Base-by-base conservation (phyloP, 2,797 vertebrate species). In the Chaetodon trifasciatus region DNA sequence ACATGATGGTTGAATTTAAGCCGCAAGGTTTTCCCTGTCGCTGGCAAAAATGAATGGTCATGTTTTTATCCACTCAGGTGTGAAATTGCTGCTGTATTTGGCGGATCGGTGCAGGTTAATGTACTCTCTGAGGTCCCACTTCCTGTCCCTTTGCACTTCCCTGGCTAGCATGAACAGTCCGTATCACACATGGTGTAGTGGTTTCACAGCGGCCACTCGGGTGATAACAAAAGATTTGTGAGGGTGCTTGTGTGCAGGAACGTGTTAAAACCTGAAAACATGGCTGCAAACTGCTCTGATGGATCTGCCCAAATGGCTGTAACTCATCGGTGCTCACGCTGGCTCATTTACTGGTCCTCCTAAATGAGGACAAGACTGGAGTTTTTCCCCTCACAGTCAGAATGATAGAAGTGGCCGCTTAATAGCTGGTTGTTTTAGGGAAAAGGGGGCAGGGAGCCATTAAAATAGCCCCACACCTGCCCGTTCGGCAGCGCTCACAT, bases 1-100 rank as follows among this genome's bases (percentile, higher is more conserved):
- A 79, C 83, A 81, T 21, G 5, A 68, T 56, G 84, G 81, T 76
- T 85, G 78, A 84, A 86, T 92, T 88, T 78, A 78, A 84, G 88
- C 87, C 3, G 57, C 19, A 66, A 91, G 79, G 49, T 89, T 91
- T 87, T 79, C 49, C 84, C 89, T 87, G 92, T 93, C 92, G 91
- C 67, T 17, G 15, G 84, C 76, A 65, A 79, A 92, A 93, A 95
- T 78, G 68, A 93, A 92, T 90, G 90, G 91, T 90, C 91, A 81
- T 94, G 93, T 94, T 94, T 94, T 93, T 90, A 91, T 89, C 91
- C 86, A 85, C 89, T 93, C 91, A 91, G 93, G 92, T 93, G 90
- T 93, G 93, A 94, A 95, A 95, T 94, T 95, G 90, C 91, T 89
- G 91, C 90, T 93, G 92, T 91, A 91, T 95, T 94, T 95, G 94